Base-by-base conservation (phyloP, 2,113 vertebrate species). In the Siniperca knerii region DNA sequence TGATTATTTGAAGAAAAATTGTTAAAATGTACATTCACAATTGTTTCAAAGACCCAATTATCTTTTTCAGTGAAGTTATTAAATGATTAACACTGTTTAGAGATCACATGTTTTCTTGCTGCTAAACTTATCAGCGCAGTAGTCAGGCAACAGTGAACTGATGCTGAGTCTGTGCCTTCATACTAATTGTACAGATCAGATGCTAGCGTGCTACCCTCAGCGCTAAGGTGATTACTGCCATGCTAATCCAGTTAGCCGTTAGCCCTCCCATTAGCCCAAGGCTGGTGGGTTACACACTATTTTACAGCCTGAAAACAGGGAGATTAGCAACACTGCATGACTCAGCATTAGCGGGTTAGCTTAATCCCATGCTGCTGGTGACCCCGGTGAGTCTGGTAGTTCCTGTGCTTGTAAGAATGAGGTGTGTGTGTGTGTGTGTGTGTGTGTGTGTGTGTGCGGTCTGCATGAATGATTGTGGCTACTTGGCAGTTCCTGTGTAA, bases 231-330 rank as follows among this genome's bases (percentile, higher is more conserved):
- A 89, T 94, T 91, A 87, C 74, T 25, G 83, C 55, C 60, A 66
- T 58, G 73, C 73, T 87, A 92, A 94, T 93, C 87, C 86, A 82
- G 75, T 91, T 90, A 87, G 74, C 81, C 0, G 9, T 50, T 79
- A 74, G 58, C 65, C n/a, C 20, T 15, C 35, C 25, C 15, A 9
- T 79, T 54, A 84, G 42, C 72, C 40, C 3, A 6, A 15, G 42
- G 70, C 72, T 42, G 67, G 44, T 60, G 42, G 16, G 61, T 58
- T 61, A 73, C 75, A 21, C 50, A 18, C 62, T 2, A 7, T 44
- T 57, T 76, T 52, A 65, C 62, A 77, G 35, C 35, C 74, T 76
- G 73, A 70, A 78, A 84, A n/a, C 72, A 21, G 37, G 23, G 4
- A 44, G 87, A 86, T 92, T 82, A 87, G 72, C 67, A 42, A 52